These are phyloP conservation scores for Chloroceryle inda DNA, from an alignment of 2,797 vertebrate species.

Conservation along the genomic window DNA sequence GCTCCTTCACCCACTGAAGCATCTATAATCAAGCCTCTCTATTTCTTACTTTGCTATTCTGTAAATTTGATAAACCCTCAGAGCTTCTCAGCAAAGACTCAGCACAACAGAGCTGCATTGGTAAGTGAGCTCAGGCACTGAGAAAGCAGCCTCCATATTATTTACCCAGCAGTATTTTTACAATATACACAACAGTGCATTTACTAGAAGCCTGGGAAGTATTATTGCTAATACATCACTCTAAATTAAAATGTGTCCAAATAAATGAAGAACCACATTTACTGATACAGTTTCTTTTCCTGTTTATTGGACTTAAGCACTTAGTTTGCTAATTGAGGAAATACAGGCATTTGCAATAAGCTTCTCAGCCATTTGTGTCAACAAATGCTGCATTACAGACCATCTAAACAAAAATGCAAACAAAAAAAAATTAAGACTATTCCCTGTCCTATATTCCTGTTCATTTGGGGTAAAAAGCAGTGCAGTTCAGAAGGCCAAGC, in stretches of 20 bases:
- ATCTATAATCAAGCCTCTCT: constrained; percentile 34
- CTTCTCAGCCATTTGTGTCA: constrained; percentile 29
- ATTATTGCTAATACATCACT: constrained; percentile 49
- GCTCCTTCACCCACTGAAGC: constrained; percentile 49
- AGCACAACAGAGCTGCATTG: not conserved
- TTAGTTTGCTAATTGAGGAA: constrained; percentile 63
- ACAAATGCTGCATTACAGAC: constrained; percentile 29
- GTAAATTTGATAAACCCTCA: constrained; percentile 39
- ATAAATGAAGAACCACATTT: constrained; percentile 62
- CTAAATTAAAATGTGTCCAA: constrained; percentile 70
- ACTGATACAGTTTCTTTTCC: constrained; percentile 52
- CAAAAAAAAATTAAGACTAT: constrained; percentile 21
- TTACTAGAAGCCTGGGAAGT: constrained; percentile 13
- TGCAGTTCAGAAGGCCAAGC: not conserved
- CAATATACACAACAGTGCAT: not conserved
- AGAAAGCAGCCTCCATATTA: not conserved
- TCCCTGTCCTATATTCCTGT: not conserved
- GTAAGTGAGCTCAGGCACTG: not conserved
- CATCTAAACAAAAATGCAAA: not conserved
- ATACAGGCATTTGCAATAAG: constrained; percentile 50
- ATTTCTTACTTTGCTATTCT: constrained; percentile 52
- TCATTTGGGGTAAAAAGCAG: not conserved
- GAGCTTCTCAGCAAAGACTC: constrained; percentile 13
- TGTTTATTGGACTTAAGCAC: constrained; percentile 60
- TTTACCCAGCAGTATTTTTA: constrained; percentile 20